These are phyloP conservation scores for Crenichthys baileyi DNA, from an alignment of 2,797 vertebrate species.

Conservation along the genomic window DNA sequence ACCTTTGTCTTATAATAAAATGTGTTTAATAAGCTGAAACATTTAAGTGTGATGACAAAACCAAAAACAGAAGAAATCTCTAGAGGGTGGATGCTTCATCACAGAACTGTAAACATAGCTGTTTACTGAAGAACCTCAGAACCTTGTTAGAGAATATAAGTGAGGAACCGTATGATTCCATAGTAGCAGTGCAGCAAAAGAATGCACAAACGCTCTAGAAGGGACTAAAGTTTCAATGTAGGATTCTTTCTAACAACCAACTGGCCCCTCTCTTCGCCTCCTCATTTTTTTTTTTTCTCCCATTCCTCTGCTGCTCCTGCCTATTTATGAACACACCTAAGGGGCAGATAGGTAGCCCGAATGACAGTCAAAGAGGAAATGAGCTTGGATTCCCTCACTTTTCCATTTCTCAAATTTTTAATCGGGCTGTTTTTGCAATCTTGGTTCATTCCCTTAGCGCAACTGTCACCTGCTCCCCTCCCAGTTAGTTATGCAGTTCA, in stretches of 20 bases:
- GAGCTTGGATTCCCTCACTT: slow-evolving; percentile 77
- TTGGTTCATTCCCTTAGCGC: slow-evolving; percentile 82
- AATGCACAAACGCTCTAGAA: slow-evolving; percentile 39
- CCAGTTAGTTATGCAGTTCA: slow-evolving; percentile 71
- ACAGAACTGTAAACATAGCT: background rate
- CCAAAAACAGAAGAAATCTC: background rate
- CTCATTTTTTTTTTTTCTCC: slow-evolving; percentile 36
- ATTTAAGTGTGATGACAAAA: background rate
- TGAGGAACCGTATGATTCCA: background rate
- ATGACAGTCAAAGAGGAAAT: slow-evolving; percentile 75
- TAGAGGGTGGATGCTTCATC: background rate
- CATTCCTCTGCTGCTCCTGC: slow-evolving; percentile 47
- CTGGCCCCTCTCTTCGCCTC: slow-evolving; percentile 58
- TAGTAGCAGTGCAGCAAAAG: slow-evolving; percentile 11
- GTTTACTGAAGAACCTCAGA: background rate
- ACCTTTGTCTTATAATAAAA: background rate
- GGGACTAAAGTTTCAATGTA: slow-evolving; percentile 58
- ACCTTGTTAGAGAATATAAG: background rate
- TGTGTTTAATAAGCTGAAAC: background rate
- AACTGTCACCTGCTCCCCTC: slow-evolving; percentile 84
- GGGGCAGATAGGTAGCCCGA: slow-evolving; percentile 64
- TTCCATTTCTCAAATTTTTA: slow-evolving; percentile 77
- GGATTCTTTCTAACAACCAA: slow-evolving; percentile 65
- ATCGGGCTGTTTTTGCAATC: slow-evolving; percentile 80
- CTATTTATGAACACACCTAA: slow-evolving; percentile 73